These are phyloP conservation scores for Epinephelus fuscoguttatus DNA, from an alignment of 2,113 vertebrate species.

Conservation along the genomic window DNA sequence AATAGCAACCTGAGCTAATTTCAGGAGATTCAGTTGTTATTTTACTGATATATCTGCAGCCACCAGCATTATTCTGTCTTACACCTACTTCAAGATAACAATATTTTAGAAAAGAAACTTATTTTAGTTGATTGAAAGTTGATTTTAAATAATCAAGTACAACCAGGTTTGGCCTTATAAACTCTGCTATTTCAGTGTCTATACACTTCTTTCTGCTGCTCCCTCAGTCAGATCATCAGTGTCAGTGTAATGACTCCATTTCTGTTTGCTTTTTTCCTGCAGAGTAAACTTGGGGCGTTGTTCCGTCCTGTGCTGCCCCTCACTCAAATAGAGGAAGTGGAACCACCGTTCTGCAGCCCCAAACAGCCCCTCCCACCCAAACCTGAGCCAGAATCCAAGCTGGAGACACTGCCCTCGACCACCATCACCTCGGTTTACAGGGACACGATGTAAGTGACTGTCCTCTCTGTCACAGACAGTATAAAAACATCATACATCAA, in stretches of 20 bases:
- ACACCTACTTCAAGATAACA: too few relatives aligned
- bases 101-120: too few relatives aligned
- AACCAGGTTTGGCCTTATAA: too few relatives aligned
- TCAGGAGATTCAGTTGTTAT: neutral
- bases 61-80: neutral
- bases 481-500: neutral
- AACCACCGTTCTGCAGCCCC: constrained; percentile 80
- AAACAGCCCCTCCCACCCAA: constrained; percentile 74
- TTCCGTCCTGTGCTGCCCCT: constrained; percentile 84
- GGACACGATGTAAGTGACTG: constrained; percentile 87
- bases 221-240: neutral
- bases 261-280: constrained; percentile 20
- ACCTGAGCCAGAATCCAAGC: constrained; percentile 53
- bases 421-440: constrained; percentile 76
- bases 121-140: too few relatives aligned
- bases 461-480: neutral
- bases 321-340: constrained; percentile 85
- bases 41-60: neutral
- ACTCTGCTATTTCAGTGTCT: too few relatives aligned
- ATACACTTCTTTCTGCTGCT: neutral
- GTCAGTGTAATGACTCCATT: neutral
- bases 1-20: neutral
- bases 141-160: too few relatives aligned
- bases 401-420: constrained; percentile 80
- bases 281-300: constrained; percentile 82